Base-by-base conservation (phyloP, 2,888 invertebrate species). In the Yponomeuta plumbellus region DNA sequence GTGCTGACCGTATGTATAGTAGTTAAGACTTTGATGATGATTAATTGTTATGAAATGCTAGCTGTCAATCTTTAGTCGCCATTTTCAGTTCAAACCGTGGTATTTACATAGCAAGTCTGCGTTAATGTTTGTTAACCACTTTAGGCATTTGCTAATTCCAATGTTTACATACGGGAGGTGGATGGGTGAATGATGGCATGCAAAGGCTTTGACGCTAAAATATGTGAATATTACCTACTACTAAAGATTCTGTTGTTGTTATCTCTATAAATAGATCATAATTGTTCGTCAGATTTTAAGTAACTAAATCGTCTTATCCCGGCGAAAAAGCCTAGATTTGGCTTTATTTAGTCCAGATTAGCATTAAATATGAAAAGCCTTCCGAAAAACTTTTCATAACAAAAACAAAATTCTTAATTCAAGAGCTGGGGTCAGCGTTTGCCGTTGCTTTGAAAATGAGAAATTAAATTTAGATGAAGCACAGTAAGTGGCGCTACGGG, bases 371-470 rank as follows among this genome's bases (percentile, higher is more conserved):
- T 52, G 13, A 52, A 52, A 34, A 34, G 3, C 34, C 34, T 52
- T 17, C 17, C 4, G 13, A 52, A 13, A 52, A 52, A 52, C 44
- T 17, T 52, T 52, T 52, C 17, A 17, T 52, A 52, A 52, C 17
- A 52, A 52, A 52, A 5, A 52, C 44, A 52, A 52, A 52, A 52
- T 52, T 52, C 44, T 52, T 52, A 52, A 52, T 52, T 52, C 44
- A 52, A 52, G 44, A 52, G 44, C 17, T 52, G 44, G 44, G 44
- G 44, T 52, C 44, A 52, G 17, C 44, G 44, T 17, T 13, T 52
- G 8, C 34, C 1, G 34, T 34, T 34, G 34, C 34, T 34, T 34
- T 34, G 44, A 13, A 52, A 52, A 52, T 52, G 44, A 52, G 44
- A 52, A 52, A 52, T 52, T 17, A 52, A 52, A 52, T 17, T 52